phyloP scores from a whole-genome alignment of 2,113 vertebrate species.

The Gorilla gorilla region DNA sequence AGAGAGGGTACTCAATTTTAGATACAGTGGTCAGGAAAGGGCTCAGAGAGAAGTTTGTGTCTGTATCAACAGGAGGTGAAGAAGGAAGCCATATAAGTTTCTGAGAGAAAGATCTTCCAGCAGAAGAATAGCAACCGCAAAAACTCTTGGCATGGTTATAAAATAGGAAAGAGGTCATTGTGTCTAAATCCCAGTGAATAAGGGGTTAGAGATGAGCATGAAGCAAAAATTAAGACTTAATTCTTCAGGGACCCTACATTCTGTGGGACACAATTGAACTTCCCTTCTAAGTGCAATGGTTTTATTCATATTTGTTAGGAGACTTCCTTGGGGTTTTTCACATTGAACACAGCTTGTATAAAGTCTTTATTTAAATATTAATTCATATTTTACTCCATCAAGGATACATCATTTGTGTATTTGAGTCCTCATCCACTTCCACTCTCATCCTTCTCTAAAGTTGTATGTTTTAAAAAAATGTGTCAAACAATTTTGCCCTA shows the following conservation, averaged over 20 bases:
- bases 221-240: background rate
- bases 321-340: background rate
- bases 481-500: background rate
- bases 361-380: background rate
- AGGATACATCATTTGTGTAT: background rate
- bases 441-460: background rate
- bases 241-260: background rate
- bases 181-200: background rate
- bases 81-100: background rate
- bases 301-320: background rate
- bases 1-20: fast-evolving
- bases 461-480: too few species aligned
- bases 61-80: background rate
- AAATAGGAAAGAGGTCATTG: background rate
- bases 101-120: background rate
- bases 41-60: background rate
- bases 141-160: background rate
- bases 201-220: background rate
- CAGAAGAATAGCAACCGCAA: background rate
- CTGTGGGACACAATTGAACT: background rate
- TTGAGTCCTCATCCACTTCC: background rate
- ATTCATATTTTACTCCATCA: background rate
- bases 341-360: background rate
- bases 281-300: background rate
- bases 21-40: background rate